Conservation (phyloP, 2,797 vertebrate species). For the Melanotaenia boesemani region DNA sequence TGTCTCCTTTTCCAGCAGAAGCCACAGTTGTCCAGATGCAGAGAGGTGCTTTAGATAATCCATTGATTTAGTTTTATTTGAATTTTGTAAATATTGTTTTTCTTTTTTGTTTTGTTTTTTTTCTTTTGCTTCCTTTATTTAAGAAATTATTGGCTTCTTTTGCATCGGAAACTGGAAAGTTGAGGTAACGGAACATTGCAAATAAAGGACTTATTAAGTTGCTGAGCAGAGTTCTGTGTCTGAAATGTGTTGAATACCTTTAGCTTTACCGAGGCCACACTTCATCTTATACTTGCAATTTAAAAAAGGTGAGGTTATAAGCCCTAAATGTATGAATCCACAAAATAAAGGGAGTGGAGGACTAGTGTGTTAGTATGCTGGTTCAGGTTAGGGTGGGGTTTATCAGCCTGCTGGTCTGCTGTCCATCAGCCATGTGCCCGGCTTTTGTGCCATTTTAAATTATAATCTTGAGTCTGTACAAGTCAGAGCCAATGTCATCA, state of each 20-base stretch:
- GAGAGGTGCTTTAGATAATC: constrained; percentile 91
- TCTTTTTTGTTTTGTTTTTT: constrained; percentile 88
- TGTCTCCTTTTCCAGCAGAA: constrained; percentile 82
- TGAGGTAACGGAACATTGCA: constrained; percentile 85
- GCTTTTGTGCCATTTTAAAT: too few species aligned
- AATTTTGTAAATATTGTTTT: constrained; percentile 92
- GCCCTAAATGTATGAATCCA: too few species aligned
- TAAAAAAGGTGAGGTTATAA: too few species aligned
- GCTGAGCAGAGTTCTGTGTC: constrained; percentile 68
- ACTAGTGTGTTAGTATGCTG: too few species aligned
- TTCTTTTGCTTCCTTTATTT: constrained; percentile 93
- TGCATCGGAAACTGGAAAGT: constrained; percentile 92
- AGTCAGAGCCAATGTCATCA: too few species aligned
- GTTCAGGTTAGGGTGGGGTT: too few species aligned
- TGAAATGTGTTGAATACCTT: constrained; percentile 4
- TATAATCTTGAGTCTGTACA: too few species aligned
- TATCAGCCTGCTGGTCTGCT: too few species aligned
- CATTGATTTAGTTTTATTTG: constrained; percentile 90
- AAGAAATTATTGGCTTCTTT: constrained; percentile 93
- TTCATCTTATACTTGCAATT: too few species aligned
- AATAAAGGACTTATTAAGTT: constrained; percentile 88
- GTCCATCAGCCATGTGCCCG: too few species aligned
- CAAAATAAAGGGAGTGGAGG: too few species aligned
- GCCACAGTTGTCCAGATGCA: constrained; percentile 85
- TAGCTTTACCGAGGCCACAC: background rate